Evolutionary conservation across 2,113 vertebrate species (phyloP).

Genomic region (Paracyprichromis sp.): DNA sequence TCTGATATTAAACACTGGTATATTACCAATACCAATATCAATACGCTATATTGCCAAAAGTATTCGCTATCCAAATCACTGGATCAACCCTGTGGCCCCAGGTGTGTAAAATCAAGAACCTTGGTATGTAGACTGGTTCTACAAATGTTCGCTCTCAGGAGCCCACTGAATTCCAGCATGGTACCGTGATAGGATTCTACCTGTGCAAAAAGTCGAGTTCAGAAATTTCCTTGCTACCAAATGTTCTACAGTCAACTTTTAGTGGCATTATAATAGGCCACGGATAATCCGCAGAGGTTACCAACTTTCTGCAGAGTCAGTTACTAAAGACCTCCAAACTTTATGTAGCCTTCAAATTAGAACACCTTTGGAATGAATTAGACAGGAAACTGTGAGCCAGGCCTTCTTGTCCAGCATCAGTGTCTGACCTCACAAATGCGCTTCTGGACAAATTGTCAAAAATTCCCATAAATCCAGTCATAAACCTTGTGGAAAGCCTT

Average conservation of each 20-base stretch:
- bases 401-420: background rate
- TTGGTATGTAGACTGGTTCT: background rate
- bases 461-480: background rate
- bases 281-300: background rate
- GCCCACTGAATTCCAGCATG: background rate
- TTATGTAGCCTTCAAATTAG: background rate
- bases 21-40: background rate
- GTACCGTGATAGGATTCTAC: background rate
- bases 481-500: background rate
- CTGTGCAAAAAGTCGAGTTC: background rate
- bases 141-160: background rate
- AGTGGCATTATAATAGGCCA: background rate
- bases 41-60: background rate
- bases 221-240: background rate
- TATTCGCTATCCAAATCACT: background rate
- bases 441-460: background rate
- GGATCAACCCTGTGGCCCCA: background rate
- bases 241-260: background rate
- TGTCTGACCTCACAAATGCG: background rate
- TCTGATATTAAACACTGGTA: background rate
- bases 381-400: background rate
- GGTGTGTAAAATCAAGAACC: background rate
- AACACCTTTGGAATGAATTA: background rate
- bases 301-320: background rate
- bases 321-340: background rate